Percentiles rank a stretch among this genome's conserved stretches.
phyloP scores from a whole-genome alignment of 2,888 invertebrate genomes.

The Nematopogon swammerdamellus region DNA sequence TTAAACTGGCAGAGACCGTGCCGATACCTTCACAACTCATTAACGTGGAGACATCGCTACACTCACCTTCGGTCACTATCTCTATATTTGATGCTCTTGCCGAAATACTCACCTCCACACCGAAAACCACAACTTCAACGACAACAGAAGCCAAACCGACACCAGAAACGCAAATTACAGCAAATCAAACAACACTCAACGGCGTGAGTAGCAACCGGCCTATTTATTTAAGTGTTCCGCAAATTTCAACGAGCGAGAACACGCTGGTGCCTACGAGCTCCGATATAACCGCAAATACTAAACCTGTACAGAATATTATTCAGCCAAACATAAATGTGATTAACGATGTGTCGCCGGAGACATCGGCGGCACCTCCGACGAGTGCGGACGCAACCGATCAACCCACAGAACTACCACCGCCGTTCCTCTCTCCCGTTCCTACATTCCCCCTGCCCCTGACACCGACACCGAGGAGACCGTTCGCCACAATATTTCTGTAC shows the following conservation, averaged over 20 bases:
- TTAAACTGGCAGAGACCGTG: slow-evolving; percentile 47
- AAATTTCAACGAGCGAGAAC: slow-evolving; percentile 30
- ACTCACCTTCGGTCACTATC: slow-evolving; percentile 55
- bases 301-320: slow-evolving; percentile 48
- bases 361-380: slow-evolving; percentile 36
- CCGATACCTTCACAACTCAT: slow-evolving; percentile 44
- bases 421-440: slow-evolving; percentile 24
- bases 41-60: slow-evolving; percentile 54
- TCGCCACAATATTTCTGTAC: slow-evolving; percentile 47
- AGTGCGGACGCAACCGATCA: slow-evolving; percentile 19
- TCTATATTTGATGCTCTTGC: slow-evolving; percentile 59
- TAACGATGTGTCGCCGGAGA: slow-evolving; percentile 44
- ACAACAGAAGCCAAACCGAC: slow-evolving; percentile 39
- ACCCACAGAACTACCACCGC: slow-evolving; percentile 13
- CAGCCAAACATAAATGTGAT: slow-evolving; percentile 44
- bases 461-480: slow-evolving; percentile 38
- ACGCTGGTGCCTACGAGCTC: slow-evolving; percentile 26
- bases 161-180: slow-evolving; percentile 32
- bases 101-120: slow-evolving; percentile 54
- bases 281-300: slow-evolving; percentile 40
- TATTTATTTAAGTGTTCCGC: slow-evolving; percentile 46
- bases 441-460: slow-evolving; percentile 33
- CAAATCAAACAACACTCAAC: slow-evolving; percentile 37
- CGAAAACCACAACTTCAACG: slow-evolving; percentile 39
- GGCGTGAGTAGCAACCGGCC: slow-evolving; percentile 48